Percentiles rank a stretch among this genome's conserved stretches.
Conservation (phyloP, 2,113 vertebrate genomes). For the Eretmochelys imbricata region DNA sequence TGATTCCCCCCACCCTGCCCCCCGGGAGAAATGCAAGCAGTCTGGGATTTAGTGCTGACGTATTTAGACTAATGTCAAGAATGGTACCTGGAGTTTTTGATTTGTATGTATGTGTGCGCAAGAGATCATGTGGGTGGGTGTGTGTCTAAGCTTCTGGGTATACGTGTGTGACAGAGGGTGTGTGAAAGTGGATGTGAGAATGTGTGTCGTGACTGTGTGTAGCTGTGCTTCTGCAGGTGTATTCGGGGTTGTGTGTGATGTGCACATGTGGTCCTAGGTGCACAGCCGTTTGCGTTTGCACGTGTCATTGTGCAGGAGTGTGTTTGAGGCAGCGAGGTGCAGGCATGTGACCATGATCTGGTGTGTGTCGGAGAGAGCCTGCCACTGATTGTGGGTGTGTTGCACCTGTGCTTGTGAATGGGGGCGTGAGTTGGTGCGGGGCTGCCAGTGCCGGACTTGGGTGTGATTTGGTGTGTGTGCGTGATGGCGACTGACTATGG, state of each 20-base stretch:
- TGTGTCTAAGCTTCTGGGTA: neutral
- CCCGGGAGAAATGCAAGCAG: neutral
- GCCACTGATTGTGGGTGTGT: neutral
- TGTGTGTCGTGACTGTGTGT: neutral
- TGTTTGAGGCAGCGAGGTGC: accelerated
- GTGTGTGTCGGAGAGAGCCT: neutral
- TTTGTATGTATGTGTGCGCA: neutral
- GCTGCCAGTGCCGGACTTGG: neutral
- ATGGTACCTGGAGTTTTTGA: neutral
- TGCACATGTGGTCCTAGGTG: neutral
- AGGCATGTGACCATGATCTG: neutral
- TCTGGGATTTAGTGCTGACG: neutral
- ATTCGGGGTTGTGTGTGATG: neutral
- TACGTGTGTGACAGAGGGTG: neutral
- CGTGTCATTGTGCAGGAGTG: neutral
- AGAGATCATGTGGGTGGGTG: neutral
- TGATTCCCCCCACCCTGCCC: neutral
- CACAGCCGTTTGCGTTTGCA: too few species aligned
- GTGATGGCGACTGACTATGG: neutral
- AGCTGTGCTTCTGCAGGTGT: neutral
- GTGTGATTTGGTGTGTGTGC: neutral
- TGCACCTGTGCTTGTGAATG: neutral
- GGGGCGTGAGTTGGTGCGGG: neutral
- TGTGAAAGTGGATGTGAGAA: neutral
- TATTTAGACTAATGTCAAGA: neutral